These are phyloP conservation scores for Nannoperca obscura DNA, from an alignment of 2,797 vertebrate species.

Conservation along the genomic window DNA sequence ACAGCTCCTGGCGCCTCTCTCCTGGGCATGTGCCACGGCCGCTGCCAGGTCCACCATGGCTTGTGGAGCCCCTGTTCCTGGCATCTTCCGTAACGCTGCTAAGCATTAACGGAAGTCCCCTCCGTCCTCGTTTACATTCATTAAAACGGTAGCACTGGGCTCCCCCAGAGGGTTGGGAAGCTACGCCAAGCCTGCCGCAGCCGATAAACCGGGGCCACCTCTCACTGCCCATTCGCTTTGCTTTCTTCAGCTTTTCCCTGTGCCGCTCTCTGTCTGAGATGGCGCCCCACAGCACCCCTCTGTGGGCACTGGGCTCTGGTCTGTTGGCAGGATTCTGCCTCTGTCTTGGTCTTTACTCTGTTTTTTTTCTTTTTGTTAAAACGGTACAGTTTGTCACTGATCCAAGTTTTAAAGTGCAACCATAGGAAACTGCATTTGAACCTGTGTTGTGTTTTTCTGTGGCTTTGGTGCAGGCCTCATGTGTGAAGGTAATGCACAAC, in stretches of 20 bases:
- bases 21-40: constrained; percentile 75
- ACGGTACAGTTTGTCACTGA: constrained; percentile 47
- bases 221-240: constrained; percentile 76
- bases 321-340: constrained; percentile 67
- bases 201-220: constrained; percentile 84
- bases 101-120: constrained; percentile 75
- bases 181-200: constrained; percentile 79
- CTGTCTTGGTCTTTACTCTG: constrained; percentile 61
- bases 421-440: constrained; percentile 53
- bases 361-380: constrained; percentile 60
- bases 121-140: constrained; percentile 85
- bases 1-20: constrained; percentile 76
- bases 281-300: constrained; percentile 74
- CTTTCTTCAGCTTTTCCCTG: constrained; percentile 76
- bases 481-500: constrained; percentile 37
- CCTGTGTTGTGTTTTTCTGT: constrained; percentile 39
- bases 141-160: constrained; percentile 79
- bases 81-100: constrained; percentile 70
- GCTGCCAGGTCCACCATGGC: constrained; percentile 76
- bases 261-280: constrained; percentile 66
- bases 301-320: constrained; percentile 68
- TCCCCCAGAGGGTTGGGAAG: constrained; percentile 72
- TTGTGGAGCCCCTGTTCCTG: constrained; percentile 77
- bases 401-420: constrained; percentile 67
- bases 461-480: constrained; percentile 25